Conservation (phyloP, 2,113 vertebrate genomes). For the Rhabdomys dilectus region DNA sequence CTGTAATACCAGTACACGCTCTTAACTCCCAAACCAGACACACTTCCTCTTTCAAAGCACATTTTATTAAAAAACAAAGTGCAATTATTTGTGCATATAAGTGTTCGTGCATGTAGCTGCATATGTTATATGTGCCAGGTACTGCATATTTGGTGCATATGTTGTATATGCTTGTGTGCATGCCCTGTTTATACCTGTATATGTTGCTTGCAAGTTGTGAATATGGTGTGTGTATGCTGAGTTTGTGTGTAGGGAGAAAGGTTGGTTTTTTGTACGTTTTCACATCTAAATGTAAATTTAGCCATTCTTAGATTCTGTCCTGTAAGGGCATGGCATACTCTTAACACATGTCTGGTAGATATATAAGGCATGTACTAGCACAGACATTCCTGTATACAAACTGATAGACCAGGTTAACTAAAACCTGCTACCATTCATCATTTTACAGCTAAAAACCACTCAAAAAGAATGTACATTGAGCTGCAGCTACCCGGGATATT, state of each 20-base stretch:
- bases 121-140: not conserved
- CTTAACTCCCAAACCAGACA: not conserved
- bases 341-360: conserved; percentile 80
- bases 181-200: not conserved
- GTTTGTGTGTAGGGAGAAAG: not conserved
- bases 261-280: conserved; percentile 61
- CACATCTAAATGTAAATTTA: conserved; percentile 60
- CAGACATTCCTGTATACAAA: conserved; percentile 80
- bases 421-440: conserved; percentile 82
- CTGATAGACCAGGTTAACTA: conserved; percentile 74
- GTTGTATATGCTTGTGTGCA: not conserved
- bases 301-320: conserved; percentile 43
- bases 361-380: conserved; percentile 84
- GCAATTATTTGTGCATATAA: not conserved
- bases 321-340: conserved; percentile 69
- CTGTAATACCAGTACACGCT: not conserved
- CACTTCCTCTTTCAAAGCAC: not conserved
- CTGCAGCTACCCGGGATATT: conserved; percentile 85
- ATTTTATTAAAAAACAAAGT: not conserved
- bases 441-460: conserved; percentile 84
- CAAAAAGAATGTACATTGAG: conserved; percentile 85
- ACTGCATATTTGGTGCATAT: not conserved
- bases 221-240: not conserved
- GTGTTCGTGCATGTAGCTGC: not conserved
- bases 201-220: not conserved